These are phyloP conservation scores for Rhynchopsitta pachyrhyncha DNA, from an alignment of 2,113 vertebrate species.

Conservation along the genomic window DNA sequence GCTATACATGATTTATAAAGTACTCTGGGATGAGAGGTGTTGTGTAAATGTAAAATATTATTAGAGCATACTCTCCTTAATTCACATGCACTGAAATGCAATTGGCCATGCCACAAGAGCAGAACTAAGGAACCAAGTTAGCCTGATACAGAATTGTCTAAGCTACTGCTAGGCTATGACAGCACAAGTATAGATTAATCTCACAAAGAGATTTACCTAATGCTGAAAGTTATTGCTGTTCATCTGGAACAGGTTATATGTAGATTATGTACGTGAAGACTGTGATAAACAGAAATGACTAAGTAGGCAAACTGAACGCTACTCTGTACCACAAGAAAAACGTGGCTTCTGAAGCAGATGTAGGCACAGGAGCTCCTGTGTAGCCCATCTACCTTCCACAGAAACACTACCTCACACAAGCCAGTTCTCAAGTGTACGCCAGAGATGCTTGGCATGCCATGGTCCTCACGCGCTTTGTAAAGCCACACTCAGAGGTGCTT, in stretches of 20 bases:
- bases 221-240: background rate
- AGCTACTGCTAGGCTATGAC: background rate
- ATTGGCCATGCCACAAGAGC: background rate
- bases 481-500: background rate
- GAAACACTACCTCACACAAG: background rate
- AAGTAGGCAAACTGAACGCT: background rate
- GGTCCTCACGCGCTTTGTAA: background rate
- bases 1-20: constrained; percentile 39
- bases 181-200: background rate
- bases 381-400: background rate
- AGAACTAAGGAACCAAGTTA: background rate
- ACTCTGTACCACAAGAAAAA: background rate
- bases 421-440: background rate
- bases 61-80: background rate
- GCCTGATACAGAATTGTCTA: background rate
- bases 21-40: constrained; percentile 15
- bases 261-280: background rate
- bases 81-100: background rate
- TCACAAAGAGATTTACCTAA: background rate
- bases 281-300: background rate
- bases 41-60: constrained; percentile 9
- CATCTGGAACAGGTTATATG: background rate
- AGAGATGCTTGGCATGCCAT: background rate
- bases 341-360: background rate
- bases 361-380: background rate